Conservation (phyloP, 2,113 vertebrate species). For the Malurus elegans region DNA sequence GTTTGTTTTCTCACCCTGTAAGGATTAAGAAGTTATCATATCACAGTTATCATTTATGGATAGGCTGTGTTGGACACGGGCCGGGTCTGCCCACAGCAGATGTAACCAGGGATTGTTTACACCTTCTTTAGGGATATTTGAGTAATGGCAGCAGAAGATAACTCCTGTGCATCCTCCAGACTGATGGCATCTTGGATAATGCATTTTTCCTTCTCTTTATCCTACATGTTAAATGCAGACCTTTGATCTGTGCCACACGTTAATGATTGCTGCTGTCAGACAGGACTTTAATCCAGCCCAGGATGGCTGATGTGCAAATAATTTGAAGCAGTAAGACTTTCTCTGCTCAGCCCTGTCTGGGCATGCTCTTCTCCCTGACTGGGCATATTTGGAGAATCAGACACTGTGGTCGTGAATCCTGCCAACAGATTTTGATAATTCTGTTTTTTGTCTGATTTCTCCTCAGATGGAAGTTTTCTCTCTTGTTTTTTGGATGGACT, state of each 20-base stretch:
- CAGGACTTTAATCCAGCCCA: conserved; percentile 5
- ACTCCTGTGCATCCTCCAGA: background rate
- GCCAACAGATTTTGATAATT: background rate
- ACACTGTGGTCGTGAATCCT: background rate
- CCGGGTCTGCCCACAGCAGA: background rate
- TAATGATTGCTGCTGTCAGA: conserved; percentile 18
- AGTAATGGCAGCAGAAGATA: background rate
- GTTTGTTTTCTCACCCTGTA: background rate
- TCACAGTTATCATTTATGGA: background rate
- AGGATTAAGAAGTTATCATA: background rate
- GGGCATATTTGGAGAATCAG: background rate
- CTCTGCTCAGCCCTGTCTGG: background rate
- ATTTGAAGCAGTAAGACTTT: background rate
- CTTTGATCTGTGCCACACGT: background rate
- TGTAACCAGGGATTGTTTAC: background rate
- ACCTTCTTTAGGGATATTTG: background rate
- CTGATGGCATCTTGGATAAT: conserved; percentile 18
- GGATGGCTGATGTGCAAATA: background rate
- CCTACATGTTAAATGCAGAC: background rate
- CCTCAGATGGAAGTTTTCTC: background rate
- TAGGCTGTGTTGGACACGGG: background rate
- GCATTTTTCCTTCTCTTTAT: conserved; percentile 2
- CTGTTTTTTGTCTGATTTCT: background rate
- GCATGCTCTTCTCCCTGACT: background rate
- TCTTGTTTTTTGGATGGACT: background rate